A percentile compares a stretch with the other conserved stretches of the same genome.
Evolutionary conservation across 2,797 vertebrate species (phyloP).

Genomic region (Microctenopoma steveboyesi): DNA sequence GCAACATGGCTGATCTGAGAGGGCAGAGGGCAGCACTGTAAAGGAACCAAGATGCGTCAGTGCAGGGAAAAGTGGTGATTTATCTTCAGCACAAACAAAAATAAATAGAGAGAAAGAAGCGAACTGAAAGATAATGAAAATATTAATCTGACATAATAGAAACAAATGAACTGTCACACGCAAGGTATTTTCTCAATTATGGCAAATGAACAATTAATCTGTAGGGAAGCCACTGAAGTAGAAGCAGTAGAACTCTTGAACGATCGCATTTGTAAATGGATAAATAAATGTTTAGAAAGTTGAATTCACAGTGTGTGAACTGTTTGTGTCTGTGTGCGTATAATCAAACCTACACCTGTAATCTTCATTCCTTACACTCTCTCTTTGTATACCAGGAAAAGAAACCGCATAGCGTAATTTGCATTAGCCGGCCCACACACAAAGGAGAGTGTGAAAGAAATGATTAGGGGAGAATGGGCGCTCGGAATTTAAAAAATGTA

Average conservation of each 20-base stretch:
- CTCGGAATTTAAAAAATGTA: constrained; percentile 11
- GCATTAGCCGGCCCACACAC: constrained; percentile 33
- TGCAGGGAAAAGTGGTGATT: constrained; percentile 18
- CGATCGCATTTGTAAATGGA: neutral
- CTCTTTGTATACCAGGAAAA: neutral
- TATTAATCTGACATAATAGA: constrained; percentile 46
- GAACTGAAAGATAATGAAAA: constrained; percentile 23
- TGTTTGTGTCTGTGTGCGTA: too few species aligned
- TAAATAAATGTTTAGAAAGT: neutral
- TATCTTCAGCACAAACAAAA: constrained; percentile 6
- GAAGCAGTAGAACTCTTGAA: neutral
- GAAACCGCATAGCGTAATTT: constrained; percentile 16
- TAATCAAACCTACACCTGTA: constrained; percentile 17
- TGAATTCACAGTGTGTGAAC: neutral
- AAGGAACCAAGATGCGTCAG: constrained; percentile 49
- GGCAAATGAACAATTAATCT: constrained; percentile 52
- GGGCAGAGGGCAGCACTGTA: constrained; percentile 53
- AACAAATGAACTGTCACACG: constrained; percentile 41
- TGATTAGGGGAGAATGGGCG: constrained; percentile 35
- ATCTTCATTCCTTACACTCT: constrained; percentile 16
- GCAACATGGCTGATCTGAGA: constrained; percentile 43
- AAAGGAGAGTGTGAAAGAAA: constrained; percentile 38
- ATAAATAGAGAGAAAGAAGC: constrained; percentile 2
- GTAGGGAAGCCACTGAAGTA: constrained; percentile 15
- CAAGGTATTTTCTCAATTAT: constrained; percentile 46